A percentile compares a stretch with the other conserved stretches of the same genome.
These are phyloP conservation scores for Melopsittacus undulatus DNA, from an alignment of 2,797 vertebrate species.

Conservation along the genomic window DNA sequence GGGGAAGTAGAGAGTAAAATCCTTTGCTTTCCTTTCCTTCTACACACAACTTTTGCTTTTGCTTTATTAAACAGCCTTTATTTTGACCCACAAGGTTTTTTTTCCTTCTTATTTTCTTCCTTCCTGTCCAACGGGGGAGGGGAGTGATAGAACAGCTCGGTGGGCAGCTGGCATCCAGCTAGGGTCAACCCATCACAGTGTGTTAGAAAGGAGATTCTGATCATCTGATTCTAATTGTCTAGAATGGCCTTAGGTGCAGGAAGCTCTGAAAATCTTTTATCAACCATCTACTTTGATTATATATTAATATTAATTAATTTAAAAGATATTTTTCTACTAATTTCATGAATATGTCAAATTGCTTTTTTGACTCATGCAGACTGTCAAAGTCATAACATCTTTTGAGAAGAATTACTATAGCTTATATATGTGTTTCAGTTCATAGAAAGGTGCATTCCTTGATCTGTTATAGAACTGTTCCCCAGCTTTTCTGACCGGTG, in stretches of 20 bases:
- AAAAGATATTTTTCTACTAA: not conserved
- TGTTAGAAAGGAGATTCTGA: not conserved
- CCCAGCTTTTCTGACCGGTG: rapidly evolving
- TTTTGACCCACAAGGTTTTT: not conserved
- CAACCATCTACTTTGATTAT: not conserved
- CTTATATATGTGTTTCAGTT: rapidly evolving
- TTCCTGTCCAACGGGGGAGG: not conserved
- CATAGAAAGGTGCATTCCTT: not conserved
- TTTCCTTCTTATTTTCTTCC: not conserved
- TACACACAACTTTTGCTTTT: not conserved
- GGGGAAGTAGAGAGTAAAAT: not conserved
- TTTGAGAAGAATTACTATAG: not conserved
- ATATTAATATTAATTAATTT: not conserved
- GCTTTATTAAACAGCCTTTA: not conserved
- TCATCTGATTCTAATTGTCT: not conserved
- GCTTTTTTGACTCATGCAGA: not conserved
- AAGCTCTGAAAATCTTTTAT: not conserved
- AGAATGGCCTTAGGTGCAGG: not conserved
- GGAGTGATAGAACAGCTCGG: not conserved
- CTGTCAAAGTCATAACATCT: not conserved
- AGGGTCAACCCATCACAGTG: not conserved
- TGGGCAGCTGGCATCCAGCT: not conserved
- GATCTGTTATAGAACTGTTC: not conserved
- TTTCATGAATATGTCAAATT: not conserved
- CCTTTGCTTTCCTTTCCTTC: not conserved